Conservation (phyloP, 2,797 vertebrate species). For the Choloepus didactylus region DNA sequence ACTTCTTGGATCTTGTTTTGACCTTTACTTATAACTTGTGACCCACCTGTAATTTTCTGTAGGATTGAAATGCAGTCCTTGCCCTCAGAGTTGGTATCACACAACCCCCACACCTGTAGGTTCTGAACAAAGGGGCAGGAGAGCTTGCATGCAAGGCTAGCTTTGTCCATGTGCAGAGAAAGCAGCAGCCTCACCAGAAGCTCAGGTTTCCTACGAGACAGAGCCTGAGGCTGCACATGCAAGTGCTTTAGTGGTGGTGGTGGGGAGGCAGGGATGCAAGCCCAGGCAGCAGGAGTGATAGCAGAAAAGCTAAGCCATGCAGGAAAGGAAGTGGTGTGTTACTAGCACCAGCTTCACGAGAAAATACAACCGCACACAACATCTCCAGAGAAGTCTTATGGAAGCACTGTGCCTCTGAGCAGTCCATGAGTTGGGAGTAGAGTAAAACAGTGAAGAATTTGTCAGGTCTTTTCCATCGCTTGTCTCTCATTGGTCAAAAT, state of each 20-base stretch:
- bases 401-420: not conserved
- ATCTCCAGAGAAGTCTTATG: not conserved
- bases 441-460: not conserved
- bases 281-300: not conserved
- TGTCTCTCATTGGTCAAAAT: not conserved
- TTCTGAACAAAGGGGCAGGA: not conserved
- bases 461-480: not conserved
- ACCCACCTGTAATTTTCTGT: not conserved
- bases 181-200: not conserved
- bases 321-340: not conserved
- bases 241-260: not conserved
- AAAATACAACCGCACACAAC: no score
- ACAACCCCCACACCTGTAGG: not conserved
- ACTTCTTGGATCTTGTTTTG: not conserved
- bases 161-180: not conserved
- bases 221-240: not conserved
- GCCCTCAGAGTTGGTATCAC: not conserved
- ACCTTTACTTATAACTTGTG: not conserved
- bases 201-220: not conserved
- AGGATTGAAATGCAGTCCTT: not conserved
- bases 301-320: not conserved
- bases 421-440: not conserved
- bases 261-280: not conserved
- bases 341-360: not conserved
- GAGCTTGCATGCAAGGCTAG: not conserved